phyloP scores from a whole-genome alignment of 1,140 invertebrate genomes.

The Zaprionus vittiger region DNA sequence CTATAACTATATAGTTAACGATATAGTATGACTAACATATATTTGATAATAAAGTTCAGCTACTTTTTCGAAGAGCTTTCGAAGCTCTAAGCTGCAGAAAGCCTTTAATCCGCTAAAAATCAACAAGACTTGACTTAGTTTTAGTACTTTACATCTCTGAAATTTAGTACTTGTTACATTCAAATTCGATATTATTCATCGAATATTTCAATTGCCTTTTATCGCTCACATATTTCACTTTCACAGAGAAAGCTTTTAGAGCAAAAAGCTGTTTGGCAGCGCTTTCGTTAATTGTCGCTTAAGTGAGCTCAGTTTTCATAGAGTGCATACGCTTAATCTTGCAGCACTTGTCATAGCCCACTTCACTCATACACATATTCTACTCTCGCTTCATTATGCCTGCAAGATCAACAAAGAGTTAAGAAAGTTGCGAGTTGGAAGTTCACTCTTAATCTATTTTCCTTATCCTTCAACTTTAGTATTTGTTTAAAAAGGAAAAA shows the following conservation, averaged over 20 bases:
- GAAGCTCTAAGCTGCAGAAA: neutral
- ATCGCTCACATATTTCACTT: too few species aligned
- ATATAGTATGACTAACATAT: neutral
- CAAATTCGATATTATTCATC: too few species aligned
- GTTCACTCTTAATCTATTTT: slow-evolving; percentile 4
- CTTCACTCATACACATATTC: neutral
- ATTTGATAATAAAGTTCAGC: neutral
- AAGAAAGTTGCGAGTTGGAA: slow-evolving; percentile 3
- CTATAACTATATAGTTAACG: neutral
- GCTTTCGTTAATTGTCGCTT: neutral
- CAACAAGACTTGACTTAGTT: too few species aligned
- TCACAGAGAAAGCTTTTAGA: neutral
- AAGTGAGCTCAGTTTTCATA: neutral
- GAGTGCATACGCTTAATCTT: neutral
- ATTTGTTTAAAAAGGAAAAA: neutral
- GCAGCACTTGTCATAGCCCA: neutral
- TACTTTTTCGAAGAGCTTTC: neutral
- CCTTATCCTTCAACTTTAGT: neutral
- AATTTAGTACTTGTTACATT: too few species aligned
- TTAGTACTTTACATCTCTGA: too few species aligned
- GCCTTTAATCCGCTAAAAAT: too few species aligned
- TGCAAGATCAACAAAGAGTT: slow-evolving; percentile 3
- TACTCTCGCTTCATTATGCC: neutral
- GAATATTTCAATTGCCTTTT: too few species aligned
- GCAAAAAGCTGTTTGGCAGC: neutral